Evolutionary conservation across 2,797 vertebrate species (phyloP).

Genomic region (Malurus leucopterus): DNA sequence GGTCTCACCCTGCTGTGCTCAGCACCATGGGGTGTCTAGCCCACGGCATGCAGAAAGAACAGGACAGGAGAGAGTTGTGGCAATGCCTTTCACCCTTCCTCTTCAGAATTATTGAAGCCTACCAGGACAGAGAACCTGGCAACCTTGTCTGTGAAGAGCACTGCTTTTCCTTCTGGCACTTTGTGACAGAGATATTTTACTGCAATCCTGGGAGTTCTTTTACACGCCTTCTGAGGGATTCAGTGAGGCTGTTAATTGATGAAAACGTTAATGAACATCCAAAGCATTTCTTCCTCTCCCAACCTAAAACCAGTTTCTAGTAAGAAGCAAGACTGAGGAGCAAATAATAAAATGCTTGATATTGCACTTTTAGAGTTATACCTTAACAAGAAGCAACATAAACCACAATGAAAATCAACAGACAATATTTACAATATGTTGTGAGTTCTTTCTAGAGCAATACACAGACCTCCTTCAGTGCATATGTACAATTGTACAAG

Average conservation of each 20-base stretch:
- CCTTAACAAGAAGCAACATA: not conserved
- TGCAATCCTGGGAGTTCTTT: not conserved
- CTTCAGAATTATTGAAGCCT: not conserved
- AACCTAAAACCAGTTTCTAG: not conserved
- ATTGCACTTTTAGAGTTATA: not conserved
- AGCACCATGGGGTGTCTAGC: not conserved
- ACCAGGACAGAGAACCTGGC: not conserved
- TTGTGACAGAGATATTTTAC: not conserved
- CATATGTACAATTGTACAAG: not conserved
- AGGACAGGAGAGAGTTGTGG: not conserved
- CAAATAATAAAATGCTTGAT: not conserved
- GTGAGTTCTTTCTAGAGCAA: not conserved
- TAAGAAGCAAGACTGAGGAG: not conserved
- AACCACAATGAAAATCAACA: not conserved
- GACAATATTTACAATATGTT: not conserved
- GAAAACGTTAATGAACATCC: not conserved
- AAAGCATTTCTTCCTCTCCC: not conserved
- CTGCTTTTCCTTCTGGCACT: not conserved
- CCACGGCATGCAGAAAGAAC: not conserved
- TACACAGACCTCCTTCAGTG: not conserved
- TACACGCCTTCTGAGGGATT: rapidly evolving
- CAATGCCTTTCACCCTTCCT: not conserved
- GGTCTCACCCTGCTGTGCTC: not conserved
- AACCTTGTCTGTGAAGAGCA: not conserved
- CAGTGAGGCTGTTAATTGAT: not conserved